Evolutionary conservation across 2,888 invertebrate genomes (phyloP), one percentile per base, ranked within the genome.

Genomic region (Cancer borealis): DNA sequence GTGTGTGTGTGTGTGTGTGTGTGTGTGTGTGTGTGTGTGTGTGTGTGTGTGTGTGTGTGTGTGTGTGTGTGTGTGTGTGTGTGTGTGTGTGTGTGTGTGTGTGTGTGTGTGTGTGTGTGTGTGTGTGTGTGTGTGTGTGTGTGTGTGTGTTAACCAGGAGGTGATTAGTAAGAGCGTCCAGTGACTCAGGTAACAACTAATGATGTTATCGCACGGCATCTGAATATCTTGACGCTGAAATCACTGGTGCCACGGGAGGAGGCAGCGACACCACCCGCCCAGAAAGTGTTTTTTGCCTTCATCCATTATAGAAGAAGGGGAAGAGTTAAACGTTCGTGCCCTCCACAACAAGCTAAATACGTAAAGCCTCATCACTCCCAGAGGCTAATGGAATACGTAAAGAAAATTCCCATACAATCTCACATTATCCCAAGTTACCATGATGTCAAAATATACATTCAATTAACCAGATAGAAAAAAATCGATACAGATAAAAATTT

Each of bases 51-150:
- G 66, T 66, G 66, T 66, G 66, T 66, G 66, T 66, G 66, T 66
- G 66, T 66, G 66, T 66, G 66, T 66, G 66, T 66, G 66, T 66
- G 66, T 66, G 66, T 66, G 66, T 66, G 66, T 66, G 79, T 79
- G n/a, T 79, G 26, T 79, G 79, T 79, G 79, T 79, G 79, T 79
- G 79, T 79, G 79, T 79, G 79, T 79, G 79, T 79, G 30, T 79
- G 79, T 30, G 79, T 79, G 79, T 79, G 79, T 30, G 79, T 79
- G 79, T 79, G 79, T 79, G 79, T 79, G 79, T 79, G 30, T 79
- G 79, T 79, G 79, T 79, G 79, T 79, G 79, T 26, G 66, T 66
- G 66, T 14, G 66, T 54, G 66, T 14, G 66, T 66, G 17, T 21
- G 5, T 14, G 5, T 21, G 39, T 39, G 39, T 39, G 39, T 39